Conservation (phyloP, 2,113 vertebrate species). For the Reinhardtius hippoglossoides region DNA sequence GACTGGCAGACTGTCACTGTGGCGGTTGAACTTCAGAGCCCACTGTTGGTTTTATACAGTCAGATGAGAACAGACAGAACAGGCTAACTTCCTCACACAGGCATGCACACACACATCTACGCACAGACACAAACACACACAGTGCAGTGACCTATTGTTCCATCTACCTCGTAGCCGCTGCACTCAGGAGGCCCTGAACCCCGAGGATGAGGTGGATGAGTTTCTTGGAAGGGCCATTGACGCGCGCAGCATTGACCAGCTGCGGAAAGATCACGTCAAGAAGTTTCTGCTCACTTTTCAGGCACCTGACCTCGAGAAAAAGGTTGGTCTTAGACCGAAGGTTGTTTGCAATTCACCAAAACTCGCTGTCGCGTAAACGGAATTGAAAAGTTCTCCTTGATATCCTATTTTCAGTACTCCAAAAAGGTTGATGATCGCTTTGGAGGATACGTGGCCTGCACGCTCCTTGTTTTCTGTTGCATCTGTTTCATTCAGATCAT, state of each 20-base stretch:
- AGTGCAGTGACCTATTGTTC: slow-evolving; percentile 45
- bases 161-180: slow-evolving; percentile 83
- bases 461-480: slow-evolving; percentile 91
- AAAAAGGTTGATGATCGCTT: slow-evolving; percentile 94
- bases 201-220: slow-evolving; percentile 96
- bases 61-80: slow-evolving; percentile 18
- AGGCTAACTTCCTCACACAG: slow-evolving; percentile 31
- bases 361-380: not conserved
- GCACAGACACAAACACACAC: slow-evolving; percentile 19
- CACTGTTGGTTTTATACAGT: slow-evolving; percentile 60
- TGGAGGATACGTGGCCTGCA: slow-evolving; percentile 91
- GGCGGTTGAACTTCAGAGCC: slow-evolving; percentile 15
- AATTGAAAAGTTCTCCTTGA: not conserved
- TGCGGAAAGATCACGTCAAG: slow-evolving; percentile 95
- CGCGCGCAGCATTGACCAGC: slow-evolving; percentile 95
- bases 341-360: not conserved
- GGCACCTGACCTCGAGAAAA: slow-evolving; percentile 90
- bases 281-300: slow-evolving; percentile 97
- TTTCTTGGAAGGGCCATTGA: slow-evolving; percentile 96
- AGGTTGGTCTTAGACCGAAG: slow-evolving; percentile 78
- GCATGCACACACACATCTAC: slow-evolving; percentile 17
- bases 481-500: slow-evolving; percentile 91
- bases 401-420: slow-evolving; percentile 86
- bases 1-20: slow-evolving; percentile 49
- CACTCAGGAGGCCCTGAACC: slow-evolving; percentile 91